These are phyloP conservation scores for Drosophila neotestacea DNA, from an alignment of 2,888 invertebrate species.

Conservation along the genomic window DNA sequence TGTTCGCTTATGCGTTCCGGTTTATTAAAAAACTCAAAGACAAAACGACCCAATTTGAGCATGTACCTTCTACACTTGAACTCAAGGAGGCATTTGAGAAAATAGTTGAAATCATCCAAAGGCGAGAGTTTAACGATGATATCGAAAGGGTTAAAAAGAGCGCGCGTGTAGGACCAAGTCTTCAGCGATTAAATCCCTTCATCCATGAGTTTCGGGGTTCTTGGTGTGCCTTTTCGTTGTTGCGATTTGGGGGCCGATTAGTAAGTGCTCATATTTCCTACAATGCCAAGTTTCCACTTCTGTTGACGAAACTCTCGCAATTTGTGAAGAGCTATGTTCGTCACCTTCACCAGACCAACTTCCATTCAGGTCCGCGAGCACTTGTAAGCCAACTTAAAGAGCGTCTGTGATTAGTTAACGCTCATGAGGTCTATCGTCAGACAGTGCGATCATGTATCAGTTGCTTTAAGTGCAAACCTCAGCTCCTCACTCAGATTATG, in stretches of 20 bases:
- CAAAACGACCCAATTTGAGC: neutral
- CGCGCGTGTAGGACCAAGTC: too few species aligned
- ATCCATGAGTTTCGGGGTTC: too few species aligned
- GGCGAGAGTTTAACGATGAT: neutral
- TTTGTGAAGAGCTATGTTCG: neutral
- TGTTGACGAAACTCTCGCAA: neutral
- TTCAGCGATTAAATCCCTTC: too few species aligned
- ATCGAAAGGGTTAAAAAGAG: neutral
- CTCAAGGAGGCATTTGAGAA: neutral
- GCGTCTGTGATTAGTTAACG: too few species aligned
- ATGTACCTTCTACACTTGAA: neutral
- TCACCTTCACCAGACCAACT: neutral
- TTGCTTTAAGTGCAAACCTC: neutral
- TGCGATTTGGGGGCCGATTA: too few species aligned
- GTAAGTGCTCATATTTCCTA: too few species aligned
- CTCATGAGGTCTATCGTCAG: neutral
- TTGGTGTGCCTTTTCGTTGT: too few species aligned
- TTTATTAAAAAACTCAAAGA: neutral
- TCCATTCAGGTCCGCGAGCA: neutral
- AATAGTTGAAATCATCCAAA: neutral
- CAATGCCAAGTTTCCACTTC: too few species aligned
- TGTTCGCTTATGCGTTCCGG: conserved; percentile 13
- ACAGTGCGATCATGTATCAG: neutral
- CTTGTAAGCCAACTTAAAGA: too few species aligned
- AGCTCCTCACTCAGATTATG: too few species aligned